phyloP scores from a whole-genome alignment of 2,888 invertebrate species.

The Dolomedes plantarius region DNA sequence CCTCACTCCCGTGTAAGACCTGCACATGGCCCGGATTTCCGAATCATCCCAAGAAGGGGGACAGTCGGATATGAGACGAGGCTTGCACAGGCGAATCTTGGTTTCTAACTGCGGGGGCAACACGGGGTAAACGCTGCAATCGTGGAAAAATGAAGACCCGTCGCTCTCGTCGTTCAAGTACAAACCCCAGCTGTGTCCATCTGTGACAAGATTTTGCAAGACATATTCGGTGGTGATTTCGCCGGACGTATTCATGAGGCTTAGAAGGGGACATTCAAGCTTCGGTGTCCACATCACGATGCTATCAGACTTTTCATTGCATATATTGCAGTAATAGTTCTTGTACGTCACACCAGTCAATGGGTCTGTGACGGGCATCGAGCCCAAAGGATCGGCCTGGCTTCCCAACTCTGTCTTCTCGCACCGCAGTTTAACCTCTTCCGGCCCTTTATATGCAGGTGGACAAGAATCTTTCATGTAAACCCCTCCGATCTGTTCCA shows the following conservation, averaged over 20 bases:
- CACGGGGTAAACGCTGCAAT: constrained; percentile 77
- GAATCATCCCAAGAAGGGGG: constrained; percentile 77
- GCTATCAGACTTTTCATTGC: constrained; percentile 76
- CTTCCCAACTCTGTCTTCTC: constrained; percentile 52
- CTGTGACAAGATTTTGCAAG: constrained; percentile 74
- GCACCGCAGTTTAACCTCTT: constrained; percentile 74
- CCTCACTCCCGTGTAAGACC: constrained; percentile 78
- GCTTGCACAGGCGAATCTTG: constrained; percentile 77
- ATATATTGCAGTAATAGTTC: constrained; percentile 78
- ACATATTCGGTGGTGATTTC: constrained; percentile 71
- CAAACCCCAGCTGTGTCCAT: constrained; percentile 71
- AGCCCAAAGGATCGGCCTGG: constrained; percentile 75
- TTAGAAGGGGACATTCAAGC: constrained; percentile 75
- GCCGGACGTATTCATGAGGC: constrained; percentile 49
- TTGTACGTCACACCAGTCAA: constrained; percentile 75
- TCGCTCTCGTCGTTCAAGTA: constrained; percentile 43
- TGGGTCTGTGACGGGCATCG: constrained; percentile 76
- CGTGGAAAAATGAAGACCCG: constrained; percentile 75
- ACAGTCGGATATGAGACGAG: constrained; percentile 76
- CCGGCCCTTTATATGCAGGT: constrained; percentile 76
- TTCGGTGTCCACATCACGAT: constrained; percentile 77
- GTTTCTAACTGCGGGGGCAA: constrained; percentile 76
- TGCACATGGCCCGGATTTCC: constrained; percentile 76
- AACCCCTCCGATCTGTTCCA: constrained; percentile 77
- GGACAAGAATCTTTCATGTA: constrained; percentile 78